Percentiles rank a stretch among this genome's conserved stretches.
Evolutionary conservation across 2,797 vertebrate species (phyloP).

Genomic region (Coccyzus lansbergi): DNA sequence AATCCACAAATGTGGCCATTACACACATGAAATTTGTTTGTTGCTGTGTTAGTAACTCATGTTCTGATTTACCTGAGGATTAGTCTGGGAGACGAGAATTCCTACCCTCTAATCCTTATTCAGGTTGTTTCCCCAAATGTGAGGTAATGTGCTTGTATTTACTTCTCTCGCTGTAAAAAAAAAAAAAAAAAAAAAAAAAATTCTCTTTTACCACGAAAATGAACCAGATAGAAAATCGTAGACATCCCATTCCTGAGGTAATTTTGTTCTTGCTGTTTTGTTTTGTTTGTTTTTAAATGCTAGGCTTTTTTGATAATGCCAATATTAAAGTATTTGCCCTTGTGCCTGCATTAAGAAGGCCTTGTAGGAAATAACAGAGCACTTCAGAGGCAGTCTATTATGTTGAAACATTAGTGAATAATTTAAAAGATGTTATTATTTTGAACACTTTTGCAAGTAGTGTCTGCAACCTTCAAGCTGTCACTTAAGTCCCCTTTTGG

Average conservation of each 20-base stretch:
- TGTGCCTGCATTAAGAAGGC: not conserved
- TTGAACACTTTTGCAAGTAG: not conserved
- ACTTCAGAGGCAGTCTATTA: not conserved
- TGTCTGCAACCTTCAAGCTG: not conserved
- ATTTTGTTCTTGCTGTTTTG: not conserved
- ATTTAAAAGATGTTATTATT: not conserved
- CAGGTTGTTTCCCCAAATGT: not conserved
- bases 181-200: not conserved
- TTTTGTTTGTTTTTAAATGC: not conserved
- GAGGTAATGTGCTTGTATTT: not conserved
- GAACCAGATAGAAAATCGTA: not conserved
- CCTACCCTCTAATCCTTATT: not conserved
- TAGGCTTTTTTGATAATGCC: not conserved
- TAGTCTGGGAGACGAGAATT: not conserved
- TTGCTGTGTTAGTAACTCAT: rapidly evolving
- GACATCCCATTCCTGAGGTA: not conserved
- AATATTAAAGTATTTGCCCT: not conserved
- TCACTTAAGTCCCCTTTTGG: not conserved
- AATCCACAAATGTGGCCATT: not conserved
- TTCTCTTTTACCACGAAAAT: not conserved
- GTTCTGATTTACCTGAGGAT: not conserved
- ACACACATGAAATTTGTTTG: not conserved
- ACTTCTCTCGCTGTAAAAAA: not conserved
- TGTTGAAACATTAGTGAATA: not conserved
- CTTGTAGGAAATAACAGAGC: not conserved